Conservation (phyloP, 2,888 invertebrate species). For the Himalopsyche kuldschensis region DNA sequence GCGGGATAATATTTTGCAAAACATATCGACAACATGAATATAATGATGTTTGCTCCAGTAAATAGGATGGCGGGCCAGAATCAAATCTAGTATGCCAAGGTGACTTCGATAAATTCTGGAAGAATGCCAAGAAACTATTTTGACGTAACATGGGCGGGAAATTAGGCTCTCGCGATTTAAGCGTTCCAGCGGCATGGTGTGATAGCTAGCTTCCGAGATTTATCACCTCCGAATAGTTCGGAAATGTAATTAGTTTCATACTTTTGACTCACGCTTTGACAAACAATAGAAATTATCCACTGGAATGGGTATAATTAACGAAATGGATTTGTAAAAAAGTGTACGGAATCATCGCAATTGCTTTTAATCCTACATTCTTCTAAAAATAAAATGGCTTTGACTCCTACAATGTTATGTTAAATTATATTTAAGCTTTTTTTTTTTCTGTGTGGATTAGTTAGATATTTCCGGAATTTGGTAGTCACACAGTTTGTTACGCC, state of each 20-base stretch:
- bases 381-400: not conserved
- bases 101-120: not conserved
- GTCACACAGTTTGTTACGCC: no score
- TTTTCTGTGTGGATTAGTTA: no score
- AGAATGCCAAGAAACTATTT: not conserved
- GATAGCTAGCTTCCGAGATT: not conserved
- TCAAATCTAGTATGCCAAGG: not conserved
- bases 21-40: not conserved
- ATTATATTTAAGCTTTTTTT: no score
- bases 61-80: not conserved
- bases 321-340: no score
- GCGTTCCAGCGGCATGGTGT: not conserved
- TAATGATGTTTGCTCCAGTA: not conserved
- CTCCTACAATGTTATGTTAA: no score
- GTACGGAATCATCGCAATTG: no score
- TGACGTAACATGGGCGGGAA: not conserved
- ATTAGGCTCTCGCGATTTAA: not conserved
- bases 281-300: no score
- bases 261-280: no score
- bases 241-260: not conserved
- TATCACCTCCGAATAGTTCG: not conserved
- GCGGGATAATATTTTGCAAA: no score
- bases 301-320: no score
- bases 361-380: no score
- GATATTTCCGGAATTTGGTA: no score